Conservation (phyloP, 1,140 invertebrate genomes). For the Drosophila pectinifera region DNA sequence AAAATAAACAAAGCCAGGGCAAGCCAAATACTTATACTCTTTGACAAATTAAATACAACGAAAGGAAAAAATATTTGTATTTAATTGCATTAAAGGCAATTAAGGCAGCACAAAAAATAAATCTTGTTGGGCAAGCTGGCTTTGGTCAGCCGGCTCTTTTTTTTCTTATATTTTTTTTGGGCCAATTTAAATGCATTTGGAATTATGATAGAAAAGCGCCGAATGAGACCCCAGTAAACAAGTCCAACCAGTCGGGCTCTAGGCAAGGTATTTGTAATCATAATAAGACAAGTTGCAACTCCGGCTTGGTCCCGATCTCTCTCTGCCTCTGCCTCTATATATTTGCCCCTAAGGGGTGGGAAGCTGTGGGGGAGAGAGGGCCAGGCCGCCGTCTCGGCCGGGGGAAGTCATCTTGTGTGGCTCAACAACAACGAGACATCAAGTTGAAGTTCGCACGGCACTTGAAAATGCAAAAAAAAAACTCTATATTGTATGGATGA, state of each 20-base stretch:
- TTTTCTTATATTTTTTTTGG: too few relatives aligned
- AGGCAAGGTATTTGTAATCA: slow-evolving; percentile 54
- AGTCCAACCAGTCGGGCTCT: slow-evolving; percentile 69
- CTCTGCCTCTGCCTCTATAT: not conserved
- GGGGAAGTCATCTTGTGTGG: slow-evolving; percentile 75
- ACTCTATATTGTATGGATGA: slow-evolving; percentile 61
- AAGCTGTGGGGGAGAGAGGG: slow-evolving; percentile 10
- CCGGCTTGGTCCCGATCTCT: slow-evolving; percentile 18
- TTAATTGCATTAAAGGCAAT: slow-evolving; percentile 76
- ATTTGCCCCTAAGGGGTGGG: slow-evolving; percentile 14
- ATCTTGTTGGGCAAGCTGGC: slow-evolving; percentile 55
- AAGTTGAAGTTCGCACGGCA: slow-evolving; percentile 81
- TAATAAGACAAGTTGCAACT: slow-evolving; percentile 48
- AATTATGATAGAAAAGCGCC: slow-evolving; percentile 63
- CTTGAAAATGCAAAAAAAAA: slow-evolving; percentile 67
- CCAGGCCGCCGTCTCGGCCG: slow-evolving; percentile 1
- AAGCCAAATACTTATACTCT: slow-evolving; percentile 55
- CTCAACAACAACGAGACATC: slow-evolving; percentile 52
- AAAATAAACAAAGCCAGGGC: slow-evolving; percentile 20
- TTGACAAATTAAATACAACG: slow-evolving; percentile 61
- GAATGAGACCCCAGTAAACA: slow-evolving; percentile 56
- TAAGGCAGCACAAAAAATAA: slow-evolving; percentile 53
- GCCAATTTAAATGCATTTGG: slow-evolving; percentile 73
- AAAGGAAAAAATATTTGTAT: slow-evolving; percentile 66
- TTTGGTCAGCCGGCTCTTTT: too few relatives aligned